Base-by-base conservation (phyloP, 2,113 vertebrate species). In the Periophthalmus modestus region DNA sequence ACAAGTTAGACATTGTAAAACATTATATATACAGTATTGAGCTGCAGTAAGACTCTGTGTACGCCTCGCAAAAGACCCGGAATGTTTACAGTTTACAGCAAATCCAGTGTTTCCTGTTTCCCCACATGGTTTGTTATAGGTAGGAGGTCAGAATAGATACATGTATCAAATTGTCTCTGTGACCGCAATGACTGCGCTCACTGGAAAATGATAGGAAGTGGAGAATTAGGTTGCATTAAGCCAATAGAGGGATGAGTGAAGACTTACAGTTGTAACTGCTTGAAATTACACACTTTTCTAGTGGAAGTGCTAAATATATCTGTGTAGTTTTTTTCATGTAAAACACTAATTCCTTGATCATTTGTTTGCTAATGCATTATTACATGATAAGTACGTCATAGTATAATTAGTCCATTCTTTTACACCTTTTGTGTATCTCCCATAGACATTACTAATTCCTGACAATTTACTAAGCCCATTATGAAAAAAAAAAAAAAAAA, bases 81-180 rank as follows among this genome's bases (percentile, higher is more conserved):
- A 92, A 92, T 92, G 90, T 91, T 91, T 91, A 90, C 85, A 89
- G 86, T 90, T 91, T 89, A 91, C 88, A 82, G 77, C 80, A 85
- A 89, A 86, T 87, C 84, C 84, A 88, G 78, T 74, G 82, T 85
- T 91, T 92, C 91, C 87, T 85, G 79, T 91, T 89, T 89, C 82
- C 86, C 75, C 85, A 83, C 73, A 81, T 72, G 69, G 91, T 90
- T 89, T 85, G 85, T 88, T 83, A 72, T 85, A 83, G 69, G 83
- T 84, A 87, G 89, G 78, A 81, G 87, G 80, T 86, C 83, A 82
- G 72, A 70, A 59, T 71, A 74, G 78, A 85, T 74, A 74, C 79
- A 81, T 81, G 79, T 83, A 87, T 91, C 83, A 71, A 72, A 85
- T 86, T 81, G 77, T 84, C 84, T 82, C 67, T 23, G 74, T 79